A percentile compares a stretch with the other conserved stretches of the same genome.
phyloP scores from a whole-genome alignment of 1,140 invertebrate species.

The Anthonomus grandis region DNA sequence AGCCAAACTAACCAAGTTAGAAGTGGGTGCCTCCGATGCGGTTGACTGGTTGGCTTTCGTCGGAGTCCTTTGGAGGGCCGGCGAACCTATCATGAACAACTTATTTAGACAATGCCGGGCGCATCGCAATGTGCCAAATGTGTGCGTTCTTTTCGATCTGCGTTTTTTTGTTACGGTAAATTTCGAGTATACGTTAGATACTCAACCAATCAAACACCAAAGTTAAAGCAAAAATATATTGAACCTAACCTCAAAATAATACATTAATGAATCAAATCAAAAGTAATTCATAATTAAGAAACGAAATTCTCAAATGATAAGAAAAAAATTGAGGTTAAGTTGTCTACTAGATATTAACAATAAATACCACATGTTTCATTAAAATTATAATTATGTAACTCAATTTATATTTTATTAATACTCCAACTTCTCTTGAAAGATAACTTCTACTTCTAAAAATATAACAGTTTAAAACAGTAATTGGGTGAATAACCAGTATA shows the following conservation, averaged over 20 bases:
- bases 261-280: too few relatives aligned
- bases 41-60: conserved; percentile 41
- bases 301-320: too few relatives aligned
- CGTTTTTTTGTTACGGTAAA: not conserved
- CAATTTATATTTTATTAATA: too few relatives aligned
- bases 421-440: not conserved
- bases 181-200: not conserved
- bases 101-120: conserved; percentile 48
- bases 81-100: conserved; percentile 48
- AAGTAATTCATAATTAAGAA: too few relatives aligned
- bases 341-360: too few relatives aligned
- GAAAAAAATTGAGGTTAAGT: too few relatives aligned
- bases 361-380: too few relatives aligned
- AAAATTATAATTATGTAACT: too few relatives aligned
- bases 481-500: not conserved
- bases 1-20: conserved; percentile 34
- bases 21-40: conserved; percentile 25
- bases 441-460: not conserved
- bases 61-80: conserved; percentile 46
- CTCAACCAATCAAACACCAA: not conserved
- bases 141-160: conserved; percentile 10
- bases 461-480: not conserved
- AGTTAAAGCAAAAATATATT: not conserved
- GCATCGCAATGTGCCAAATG: conserved; percentile 44
- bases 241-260: conserved; percentile 15